A percentile compares a stretch with the other conserved stretches of the same genome.
Conservation (phyloP, 2,888 invertebrate genomes). For the Hypolimnas misippus region DNA sequence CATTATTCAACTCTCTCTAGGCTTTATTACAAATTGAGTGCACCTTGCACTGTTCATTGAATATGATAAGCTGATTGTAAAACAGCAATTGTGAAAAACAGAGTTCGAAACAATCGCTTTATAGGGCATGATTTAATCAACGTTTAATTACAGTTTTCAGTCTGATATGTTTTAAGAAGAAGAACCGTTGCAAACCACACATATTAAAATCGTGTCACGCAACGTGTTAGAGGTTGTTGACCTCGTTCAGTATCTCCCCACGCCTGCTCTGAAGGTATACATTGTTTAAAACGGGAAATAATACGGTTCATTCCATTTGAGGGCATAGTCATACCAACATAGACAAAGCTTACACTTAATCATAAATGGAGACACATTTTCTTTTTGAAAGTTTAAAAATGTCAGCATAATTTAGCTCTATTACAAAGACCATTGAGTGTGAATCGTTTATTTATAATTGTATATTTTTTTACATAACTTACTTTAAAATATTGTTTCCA, state of each 20-base stretch:
- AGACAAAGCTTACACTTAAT: constrained; percentile 46
- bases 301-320: constrained; percentile 77
- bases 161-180: constrained; percentile 30
- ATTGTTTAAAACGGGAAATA: constrained; percentile 77
- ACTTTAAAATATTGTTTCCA: too few species aligned
- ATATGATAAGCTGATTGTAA: not conserved
- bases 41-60: not conserved
- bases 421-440: too few species aligned
- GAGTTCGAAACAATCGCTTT: not conserved
- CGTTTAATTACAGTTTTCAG: constrained; percentile 3
- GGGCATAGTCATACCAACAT: constrained; percentile 50
- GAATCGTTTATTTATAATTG: too few species aligned
- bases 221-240: constrained; percentile 68
- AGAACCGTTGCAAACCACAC: constrained; percentile 36
- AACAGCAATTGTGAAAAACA: not conserved
- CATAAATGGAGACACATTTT: not conserved
- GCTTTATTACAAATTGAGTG: not conserved
- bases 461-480: too few species aligned
- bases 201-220: constrained; percentile 60
- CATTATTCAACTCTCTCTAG: constrained; percentile 3
- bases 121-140: not conserved
- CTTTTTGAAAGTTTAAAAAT: not conserved
- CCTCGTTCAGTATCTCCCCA: constrained; percentile 70
- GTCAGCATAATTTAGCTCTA: not conserved
- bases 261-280: constrained; percentile 70